Conservation (phyloP, 2,888 invertebrate genomes). For the Agelastica alni region DNA sequence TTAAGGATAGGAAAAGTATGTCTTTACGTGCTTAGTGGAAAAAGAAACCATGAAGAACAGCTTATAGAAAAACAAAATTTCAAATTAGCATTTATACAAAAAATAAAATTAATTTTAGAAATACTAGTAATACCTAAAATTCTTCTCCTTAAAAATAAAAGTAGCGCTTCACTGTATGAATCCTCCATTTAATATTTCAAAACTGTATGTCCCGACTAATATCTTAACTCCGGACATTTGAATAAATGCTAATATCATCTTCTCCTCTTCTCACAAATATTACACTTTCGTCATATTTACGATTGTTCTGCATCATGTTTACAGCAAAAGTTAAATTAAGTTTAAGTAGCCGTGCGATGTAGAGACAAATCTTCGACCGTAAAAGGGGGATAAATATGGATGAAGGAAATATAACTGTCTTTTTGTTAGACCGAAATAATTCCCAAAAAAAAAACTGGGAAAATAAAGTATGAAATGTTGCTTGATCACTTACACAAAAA, state of each 20-base stretch:
- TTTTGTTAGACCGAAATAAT: not conserved
- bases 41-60: no score
- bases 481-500: no score
- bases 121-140: no score
- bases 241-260: constrained; percentile 52
- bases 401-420: not conserved
- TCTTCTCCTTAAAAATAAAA: no score
- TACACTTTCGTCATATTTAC: constrained; percentile 37
- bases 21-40: no score
- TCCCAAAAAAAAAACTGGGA: no score
- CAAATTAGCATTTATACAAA: no score
- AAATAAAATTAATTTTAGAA: no score
- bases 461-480: no score
- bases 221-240: constrained; percentile 55
- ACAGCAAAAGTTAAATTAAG: constrained; percentile 33
- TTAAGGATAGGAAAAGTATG: no score
- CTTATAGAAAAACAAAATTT: no score
- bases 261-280: constrained; percentile 33
- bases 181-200: constrained; percentile 24
- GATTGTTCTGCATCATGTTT: constrained; percentile 31
- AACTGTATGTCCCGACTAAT: constrained; percentile 48
- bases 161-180: constrained; percentile 1
- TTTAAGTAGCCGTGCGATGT: constrained; percentile 14
- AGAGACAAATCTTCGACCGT: not conserved
- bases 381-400: not conserved